A percentile compares a stretch with the other conserved stretches of the same genome.
These are phyloP conservation scores for Macrosteles quadrilineatus DNA, from an alignment of 1,140 invertebrate genomes.

Conservation along the genomic window DNA sequence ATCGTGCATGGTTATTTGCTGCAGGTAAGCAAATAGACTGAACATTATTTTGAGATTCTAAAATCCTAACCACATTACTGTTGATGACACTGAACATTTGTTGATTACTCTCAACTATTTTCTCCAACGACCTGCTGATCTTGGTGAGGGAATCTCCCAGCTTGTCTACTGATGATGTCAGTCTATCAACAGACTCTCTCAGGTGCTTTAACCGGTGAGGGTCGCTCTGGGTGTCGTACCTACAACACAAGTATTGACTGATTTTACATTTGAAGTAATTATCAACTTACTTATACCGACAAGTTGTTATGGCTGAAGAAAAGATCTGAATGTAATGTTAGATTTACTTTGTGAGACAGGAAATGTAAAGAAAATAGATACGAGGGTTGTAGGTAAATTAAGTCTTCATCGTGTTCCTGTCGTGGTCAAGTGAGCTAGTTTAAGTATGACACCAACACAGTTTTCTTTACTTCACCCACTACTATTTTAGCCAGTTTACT, in stretches of 20 bases:
- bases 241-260: neutral
- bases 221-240: conserved; percentile 1
- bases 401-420: no score
- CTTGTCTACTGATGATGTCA: conserved; percentile 1
- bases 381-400: no score
- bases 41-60: neutral
- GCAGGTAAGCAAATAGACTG: neutral
- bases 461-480: no score
- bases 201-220: neutral
- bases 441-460: no score
- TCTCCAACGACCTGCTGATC: conserved; percentile 4
- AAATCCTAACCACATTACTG: conserved; percentile 5
- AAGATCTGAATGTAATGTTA: neutral
- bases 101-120: conserved; percentile 1
- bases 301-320: neutral
- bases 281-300: neutral
- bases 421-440: no score
- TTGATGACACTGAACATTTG: conserved; percentile 1
- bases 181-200: neutral
- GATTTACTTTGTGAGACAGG: neutral
- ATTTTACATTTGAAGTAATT: neutral
- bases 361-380: no score
- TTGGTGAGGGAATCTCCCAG: neutral
- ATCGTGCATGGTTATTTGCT: neutral
- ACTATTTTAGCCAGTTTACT: no score